Conservation (phyloP, 1,140 invertebrate genomes). For the Stenopsyche tienmushanensis region DNA sequence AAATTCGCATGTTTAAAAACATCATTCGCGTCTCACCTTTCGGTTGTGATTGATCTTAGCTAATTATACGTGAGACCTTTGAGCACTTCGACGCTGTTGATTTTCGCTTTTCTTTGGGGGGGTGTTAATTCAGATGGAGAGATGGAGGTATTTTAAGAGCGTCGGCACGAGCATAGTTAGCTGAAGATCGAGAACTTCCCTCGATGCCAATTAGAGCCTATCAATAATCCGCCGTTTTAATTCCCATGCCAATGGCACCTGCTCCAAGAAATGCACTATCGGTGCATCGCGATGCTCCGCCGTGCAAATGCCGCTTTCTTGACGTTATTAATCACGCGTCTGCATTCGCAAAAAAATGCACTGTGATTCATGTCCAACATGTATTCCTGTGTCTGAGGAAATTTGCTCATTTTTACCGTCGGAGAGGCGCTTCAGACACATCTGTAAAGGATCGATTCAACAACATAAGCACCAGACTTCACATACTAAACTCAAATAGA, state of each 20-base stretch:
- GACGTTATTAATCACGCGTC: background rate
- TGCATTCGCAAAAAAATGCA: background rate
- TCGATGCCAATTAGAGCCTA: constrained; percentile 28
- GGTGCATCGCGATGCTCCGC: background rate
- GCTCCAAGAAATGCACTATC: background rate
- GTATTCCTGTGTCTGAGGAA: background rate
- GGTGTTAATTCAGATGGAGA: no score
- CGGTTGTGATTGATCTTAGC: no score
- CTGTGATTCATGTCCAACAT: background rate
- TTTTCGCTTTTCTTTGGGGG: no score
- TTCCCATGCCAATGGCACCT: background rate
- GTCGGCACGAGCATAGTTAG: background rate
- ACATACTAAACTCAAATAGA: no score
- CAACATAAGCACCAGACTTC: no score
- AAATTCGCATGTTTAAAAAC: no score
- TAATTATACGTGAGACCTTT: no score
- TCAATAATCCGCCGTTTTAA: constrained; percentile 8
- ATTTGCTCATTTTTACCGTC: constrained; percentile 1
- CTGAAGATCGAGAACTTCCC: constrained; percentile 3
- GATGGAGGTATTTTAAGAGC: background rate
- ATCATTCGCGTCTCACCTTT: no score
- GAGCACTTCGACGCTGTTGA: no score
- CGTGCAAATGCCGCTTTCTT: background rate
- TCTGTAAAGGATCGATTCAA: no score
- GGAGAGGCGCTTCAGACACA: no score